A percentile compares a stretch with the other conserved stretches of the same genome.
Evolutionary conservation across 2,888 invertebrate genomes (phyloP).

Genomic region (Volucella inanis): DNA sequence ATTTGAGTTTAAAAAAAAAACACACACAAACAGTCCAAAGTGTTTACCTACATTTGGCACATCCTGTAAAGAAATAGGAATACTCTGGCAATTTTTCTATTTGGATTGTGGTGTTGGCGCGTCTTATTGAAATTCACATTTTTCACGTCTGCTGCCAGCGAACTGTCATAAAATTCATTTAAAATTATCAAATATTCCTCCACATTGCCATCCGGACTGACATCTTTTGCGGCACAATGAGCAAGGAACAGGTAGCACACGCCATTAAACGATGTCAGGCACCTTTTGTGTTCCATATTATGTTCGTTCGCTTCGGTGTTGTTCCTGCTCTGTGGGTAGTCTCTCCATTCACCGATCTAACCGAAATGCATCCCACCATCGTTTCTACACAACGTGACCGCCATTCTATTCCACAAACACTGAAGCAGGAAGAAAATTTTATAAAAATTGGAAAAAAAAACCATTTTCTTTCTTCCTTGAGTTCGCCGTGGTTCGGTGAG

Average conservation of each 20-base stretch:
- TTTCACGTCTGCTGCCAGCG: constrained; percentile 68
- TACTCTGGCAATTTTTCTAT: constrained; percentile 11
- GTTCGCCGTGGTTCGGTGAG: background rate
- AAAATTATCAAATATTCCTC: constrained; percentile 72
- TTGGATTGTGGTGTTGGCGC: constrained; percentile 8
- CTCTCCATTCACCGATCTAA: constrained; percentile 8
- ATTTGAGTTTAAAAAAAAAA: too few relatives aligned
- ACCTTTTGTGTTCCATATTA: constrained; percentile 61
- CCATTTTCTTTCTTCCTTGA: constrained; percentile 1
- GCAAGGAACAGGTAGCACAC: constrained; percentile 63
- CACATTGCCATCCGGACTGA: constrained; percentile 63
- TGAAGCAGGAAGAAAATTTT: constrained; percentile 11
- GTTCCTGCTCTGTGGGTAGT: constrained; percentile 46
- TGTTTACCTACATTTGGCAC: constrained; percentile 43
- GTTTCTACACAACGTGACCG: constrained; percentile 18
- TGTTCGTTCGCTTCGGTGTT: constrained; percentile 3
- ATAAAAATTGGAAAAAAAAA: background rate
- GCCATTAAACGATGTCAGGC: constrained; percentile 70
- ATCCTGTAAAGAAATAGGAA: constrained; percentile 21
- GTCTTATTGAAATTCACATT: constrained; percentile 69
- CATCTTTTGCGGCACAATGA: constrained; percentile 50
- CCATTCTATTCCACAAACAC: constrained; percentile 38
- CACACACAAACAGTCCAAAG: background rate
- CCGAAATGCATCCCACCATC: constrained; percentile 27
- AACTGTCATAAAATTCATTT: constrained; percentile 74